A percentile compares a stretch with the other conserved stretches of the same genome.
Conservation (phyloP, 2,797 vertebrate species). For the Alauda arvensis region DNA sequence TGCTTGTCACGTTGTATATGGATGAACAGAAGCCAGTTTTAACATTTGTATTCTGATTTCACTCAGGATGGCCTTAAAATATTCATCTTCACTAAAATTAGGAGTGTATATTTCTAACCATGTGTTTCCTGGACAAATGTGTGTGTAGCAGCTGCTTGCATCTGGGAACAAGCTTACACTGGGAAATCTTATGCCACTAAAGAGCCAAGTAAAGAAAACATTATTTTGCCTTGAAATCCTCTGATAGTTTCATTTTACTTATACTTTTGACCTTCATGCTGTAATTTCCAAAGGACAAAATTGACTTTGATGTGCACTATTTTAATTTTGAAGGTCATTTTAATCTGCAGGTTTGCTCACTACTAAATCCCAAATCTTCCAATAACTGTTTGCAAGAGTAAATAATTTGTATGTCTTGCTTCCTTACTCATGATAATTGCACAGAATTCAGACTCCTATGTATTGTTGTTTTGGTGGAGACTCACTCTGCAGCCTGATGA, state of each 20-base stretch:
- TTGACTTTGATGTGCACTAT: background rate
- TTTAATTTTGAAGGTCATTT: background rate
- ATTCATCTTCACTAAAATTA: slow-evolving; percentile 46
- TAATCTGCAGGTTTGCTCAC: background rate
- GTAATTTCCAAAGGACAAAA: background rate
- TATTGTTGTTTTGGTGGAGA: background rate
- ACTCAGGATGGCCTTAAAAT: slow-evolving; percentile 38
- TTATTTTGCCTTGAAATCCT: background rate
- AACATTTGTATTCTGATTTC: slow-evolving; percentile 40
- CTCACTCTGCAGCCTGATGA: background rate
- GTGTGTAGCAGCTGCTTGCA: slow-evolving; percentile 19
- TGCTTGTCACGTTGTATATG: background rate
- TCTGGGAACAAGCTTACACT: slow-evolving; percentile 26
- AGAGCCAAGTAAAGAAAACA: background rate
- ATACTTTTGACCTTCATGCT: background rate
- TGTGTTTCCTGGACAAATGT: slow-evolving; percentile 26
- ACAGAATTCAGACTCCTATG: background rate
- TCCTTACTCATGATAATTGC: background rate
- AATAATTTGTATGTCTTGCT: background rate
- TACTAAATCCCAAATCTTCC: background rate
- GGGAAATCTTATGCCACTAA: background rate
- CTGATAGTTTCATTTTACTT: background rate
- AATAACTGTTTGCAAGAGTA: background rate
- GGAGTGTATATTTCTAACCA: slow-evolving; percentile 30
- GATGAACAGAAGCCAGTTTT: slow-evolving; percentile 23